Evolutionary conservation across 2,113 vertebrate genomes (phyloP).

Genomic region (Gnathonemus echidnorhynchus): DNA sequence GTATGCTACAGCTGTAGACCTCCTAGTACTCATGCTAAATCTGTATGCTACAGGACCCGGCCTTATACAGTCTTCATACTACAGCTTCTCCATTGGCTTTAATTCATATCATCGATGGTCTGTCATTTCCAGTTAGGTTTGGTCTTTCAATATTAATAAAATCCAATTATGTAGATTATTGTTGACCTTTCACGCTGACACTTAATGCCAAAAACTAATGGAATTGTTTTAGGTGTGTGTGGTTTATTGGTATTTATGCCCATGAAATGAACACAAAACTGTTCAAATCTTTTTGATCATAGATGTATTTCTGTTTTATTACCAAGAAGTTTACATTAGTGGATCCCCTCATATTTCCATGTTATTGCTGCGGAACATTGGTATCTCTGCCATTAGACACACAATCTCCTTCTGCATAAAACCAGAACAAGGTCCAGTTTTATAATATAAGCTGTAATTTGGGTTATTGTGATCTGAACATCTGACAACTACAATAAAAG

Average conservation of each 20-base stretch:
- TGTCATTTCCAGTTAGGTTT: not conserved
- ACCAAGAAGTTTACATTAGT: not conserved
- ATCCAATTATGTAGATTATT: not conserved
- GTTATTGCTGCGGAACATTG: not conserved
- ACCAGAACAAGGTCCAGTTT: not conserved
- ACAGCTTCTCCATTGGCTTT: not conserved
- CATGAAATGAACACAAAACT: not conserved
- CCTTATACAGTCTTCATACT: not conserved
- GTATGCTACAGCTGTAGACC: too few species aligned
- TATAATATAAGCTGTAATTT: not conserved
- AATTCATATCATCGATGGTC: not conserved
- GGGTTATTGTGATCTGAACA: not conserved
- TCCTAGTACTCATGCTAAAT: too few species aligned
- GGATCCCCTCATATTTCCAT: not conserved
- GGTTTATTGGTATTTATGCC: not conserved
- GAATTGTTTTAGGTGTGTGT: not conserved
- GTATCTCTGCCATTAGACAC: not conserved
- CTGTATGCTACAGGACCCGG: not conserved
- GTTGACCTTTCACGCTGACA: not conserved
- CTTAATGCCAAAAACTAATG: not conserved
- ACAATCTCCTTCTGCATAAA: not conserved
- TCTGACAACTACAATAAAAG: not conserved
- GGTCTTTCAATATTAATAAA: not conserved
- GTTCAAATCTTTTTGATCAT: not conserved
- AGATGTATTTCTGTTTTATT: not conserved